These are phyloP conservation scores for Eleutherodactylus coqui DNA, from an alignment of 2,797 vertebrate species.

Conservation along the genomic window DNA sequence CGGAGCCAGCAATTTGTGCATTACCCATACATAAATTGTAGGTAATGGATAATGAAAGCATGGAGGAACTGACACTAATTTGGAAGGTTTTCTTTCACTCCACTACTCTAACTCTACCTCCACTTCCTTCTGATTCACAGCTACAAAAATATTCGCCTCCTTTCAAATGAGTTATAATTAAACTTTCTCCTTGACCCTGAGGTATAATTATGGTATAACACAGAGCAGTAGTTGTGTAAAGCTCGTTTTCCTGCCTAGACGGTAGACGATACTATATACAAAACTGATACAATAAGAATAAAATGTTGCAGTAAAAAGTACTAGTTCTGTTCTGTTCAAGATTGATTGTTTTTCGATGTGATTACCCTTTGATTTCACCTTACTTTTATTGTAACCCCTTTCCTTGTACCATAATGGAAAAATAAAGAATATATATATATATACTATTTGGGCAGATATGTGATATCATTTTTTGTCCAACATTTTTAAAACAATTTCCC, in stretches of 20 bases:
- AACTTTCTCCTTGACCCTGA: constrained; percentile 41
- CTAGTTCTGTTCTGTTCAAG: no score
- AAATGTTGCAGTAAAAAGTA: no score
- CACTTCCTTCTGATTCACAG: constrained; percentile 49
- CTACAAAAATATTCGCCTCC: constrained; percentile 59
- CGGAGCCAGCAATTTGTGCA: constrained; percentile 51
- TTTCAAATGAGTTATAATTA: constrained; percentile 53
- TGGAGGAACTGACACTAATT: constrained; percentile 30
- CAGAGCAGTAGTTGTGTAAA: constrained; percentile 6
- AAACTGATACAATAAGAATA: neutral
- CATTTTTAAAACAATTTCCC: no score
- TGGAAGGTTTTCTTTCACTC: constrained; percentile 39
- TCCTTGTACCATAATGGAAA: no score
- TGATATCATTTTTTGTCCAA: no score
- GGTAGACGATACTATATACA: neutral
- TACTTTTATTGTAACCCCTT: no score
- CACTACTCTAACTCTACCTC: constrained; percentile 29
- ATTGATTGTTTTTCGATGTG: no score
- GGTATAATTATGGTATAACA: constrained; percentile 52
- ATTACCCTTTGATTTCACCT: no score
- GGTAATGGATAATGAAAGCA: constrained; percentile 47
- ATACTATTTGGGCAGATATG: no score
- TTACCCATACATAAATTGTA: constrained; percentile 52
- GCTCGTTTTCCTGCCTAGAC: neutral
- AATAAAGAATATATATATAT: no score